Percentiles rank a stretch among this genome's conserved stretches.
Evolutionary conservation across 2,888 invertebrate species (phyloP).

Genomic region (Melangyna quadrimaculata): DNA sequence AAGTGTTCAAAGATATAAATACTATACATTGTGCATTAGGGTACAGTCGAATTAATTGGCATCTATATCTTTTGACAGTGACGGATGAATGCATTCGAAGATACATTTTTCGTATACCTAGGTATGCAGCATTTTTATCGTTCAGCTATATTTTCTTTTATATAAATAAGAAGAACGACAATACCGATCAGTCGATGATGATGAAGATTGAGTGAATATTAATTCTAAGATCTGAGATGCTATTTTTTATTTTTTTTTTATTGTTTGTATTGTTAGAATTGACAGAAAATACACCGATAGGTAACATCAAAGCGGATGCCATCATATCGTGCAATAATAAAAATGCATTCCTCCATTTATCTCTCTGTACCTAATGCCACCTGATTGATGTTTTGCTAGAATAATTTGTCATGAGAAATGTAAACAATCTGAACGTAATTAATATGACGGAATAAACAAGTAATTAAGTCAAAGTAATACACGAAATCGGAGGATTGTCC

Average conservation of each 20-base stretch:
- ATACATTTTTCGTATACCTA: neutral
- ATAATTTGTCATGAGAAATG: constrained; percentile 50
- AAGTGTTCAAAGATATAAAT: constrained; percentile 10
- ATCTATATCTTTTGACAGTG: constrained; percentile 58
- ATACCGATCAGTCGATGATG: constrained; percentile 41
- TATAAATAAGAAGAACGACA: neutral
- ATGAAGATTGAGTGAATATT: constrained; percentile 67
- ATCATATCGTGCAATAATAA: neutral
- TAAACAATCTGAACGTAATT: constrained; percentile 40
- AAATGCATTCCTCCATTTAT: constrained; percentile 37
- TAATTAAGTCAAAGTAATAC: constrained; percentile 57
- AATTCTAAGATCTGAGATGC: constrained; percentile 49
- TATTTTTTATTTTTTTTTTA: constrained; percentile 1
- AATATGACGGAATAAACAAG: constrained; percentile 44
- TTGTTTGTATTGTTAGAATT: constrained; percentile 1
- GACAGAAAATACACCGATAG: constrained; percentile 5
- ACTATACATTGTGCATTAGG: constrained; percentile 4
- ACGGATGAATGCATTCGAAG: constrained; percentile 62
- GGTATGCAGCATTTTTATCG: neutral
- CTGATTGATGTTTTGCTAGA: constrained; percentile 61
- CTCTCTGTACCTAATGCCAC: constrained; percentile 20
- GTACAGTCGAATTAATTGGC: constrained; percentile 54
- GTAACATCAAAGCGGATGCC: constrained; percentile 41
- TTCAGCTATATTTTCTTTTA: constrained; percentile 8
- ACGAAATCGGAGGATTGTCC: constrained; percentile 25